These are phyloP conservation scores for Volucella bombylans DNA, from an alignment of 2,888 invertebrate species.

Conservation along the genomic window DNA sequence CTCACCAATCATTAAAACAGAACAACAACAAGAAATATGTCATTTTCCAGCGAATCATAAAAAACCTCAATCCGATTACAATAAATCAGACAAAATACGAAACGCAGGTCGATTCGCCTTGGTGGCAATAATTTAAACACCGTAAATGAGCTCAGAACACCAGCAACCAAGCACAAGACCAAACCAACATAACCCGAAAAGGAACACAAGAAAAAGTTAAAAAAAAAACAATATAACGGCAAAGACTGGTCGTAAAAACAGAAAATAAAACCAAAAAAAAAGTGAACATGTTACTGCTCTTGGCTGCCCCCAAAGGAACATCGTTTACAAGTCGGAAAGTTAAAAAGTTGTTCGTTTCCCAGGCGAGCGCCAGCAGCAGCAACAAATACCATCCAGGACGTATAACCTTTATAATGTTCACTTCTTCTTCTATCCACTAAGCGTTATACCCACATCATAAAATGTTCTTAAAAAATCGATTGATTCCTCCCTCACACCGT, in stretches of 20 bases:
- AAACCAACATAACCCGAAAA: not conserved
- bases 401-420: not conserved
- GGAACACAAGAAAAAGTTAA: not conserved
- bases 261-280: slow-evolving; percentile 38
- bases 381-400: slow-evolving; percentile 3
- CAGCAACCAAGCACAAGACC: slow-evolving; percentile 38
- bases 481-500: slow-evolving; percentile 22
- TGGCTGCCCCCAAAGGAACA: slow-evolving; percentile 32
- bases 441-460: slow-evolving; percentile 55
- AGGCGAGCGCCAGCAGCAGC: not conserved
- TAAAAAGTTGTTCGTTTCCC: slow-evolving; percentile 49
- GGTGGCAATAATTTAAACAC: slow-evolving; percentile 31
- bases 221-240: slow-evolving; percentile 11
- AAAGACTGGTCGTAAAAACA: slow-evolving; percentile 25
- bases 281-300: slow-evolving; percentile 6
- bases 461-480: slow-evolving; percentile 65
- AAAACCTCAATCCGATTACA: slow-evolving; percentile 47
- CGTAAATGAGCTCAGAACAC: slow-evolving; percentile 48
- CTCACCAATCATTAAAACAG: slow-evolving; percentile 5
- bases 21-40: too few relatives aligned
- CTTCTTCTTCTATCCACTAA: not conserved
- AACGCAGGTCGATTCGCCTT: not conserved
- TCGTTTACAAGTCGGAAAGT: slow-evolving; percentile 27
- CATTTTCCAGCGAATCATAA: slow-evolving; percentile 30
- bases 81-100: slow-evolving; percentile 4